These are phyloP conservation scores for Pseudococcus longispinus DNA, from an alignment of 2,888 invertebrate species.

Conservation along the genomic window DNA sequence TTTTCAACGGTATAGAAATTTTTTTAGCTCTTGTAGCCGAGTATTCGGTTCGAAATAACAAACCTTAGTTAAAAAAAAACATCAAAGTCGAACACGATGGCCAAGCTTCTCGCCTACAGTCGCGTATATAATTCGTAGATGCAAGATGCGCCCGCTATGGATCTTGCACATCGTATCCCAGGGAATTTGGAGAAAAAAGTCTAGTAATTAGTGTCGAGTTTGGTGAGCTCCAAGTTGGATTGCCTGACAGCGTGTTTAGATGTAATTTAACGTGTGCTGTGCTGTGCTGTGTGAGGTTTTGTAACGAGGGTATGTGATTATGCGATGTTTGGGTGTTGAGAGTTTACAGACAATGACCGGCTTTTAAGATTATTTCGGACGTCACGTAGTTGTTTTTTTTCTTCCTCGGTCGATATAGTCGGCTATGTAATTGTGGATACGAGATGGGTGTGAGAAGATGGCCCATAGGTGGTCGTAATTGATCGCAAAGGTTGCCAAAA, in stretches of 20 bases:
- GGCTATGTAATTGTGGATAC: neutral
- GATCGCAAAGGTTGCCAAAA: conserved; percentile 6
- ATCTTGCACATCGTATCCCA: neutral
- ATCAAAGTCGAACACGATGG: neutral
- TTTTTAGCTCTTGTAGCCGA: neutral
- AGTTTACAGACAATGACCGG: conserved; percentile 6
- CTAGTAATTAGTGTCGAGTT: neutral
- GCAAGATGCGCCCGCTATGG: neutral
- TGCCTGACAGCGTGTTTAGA: conserved; percentile 10
- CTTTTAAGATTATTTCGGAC: neutral
- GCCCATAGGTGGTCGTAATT: conserved; percentile 1
- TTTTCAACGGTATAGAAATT: neutral
- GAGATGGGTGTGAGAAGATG: neutral
- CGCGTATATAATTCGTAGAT: neutral
- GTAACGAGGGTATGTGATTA: conserved; percentile 27
- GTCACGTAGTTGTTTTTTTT: neutral
- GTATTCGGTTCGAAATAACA: neutral
- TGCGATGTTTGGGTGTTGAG: conserved; percentile 15
- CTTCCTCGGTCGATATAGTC: too few species aligned
- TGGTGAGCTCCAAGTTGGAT: neutral
- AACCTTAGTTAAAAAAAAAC: neutral
- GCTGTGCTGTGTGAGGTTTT: neutral
- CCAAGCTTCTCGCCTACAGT: neutral
- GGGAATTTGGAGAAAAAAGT: conserved; percentile 1
- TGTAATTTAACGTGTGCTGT: neutral